Evolutionary conservation across 2,113 vertebrate species (phyloP), one percentile per base, ranked within the genome.

Genomic region (Oenanthe melanoleuca): DNA sequence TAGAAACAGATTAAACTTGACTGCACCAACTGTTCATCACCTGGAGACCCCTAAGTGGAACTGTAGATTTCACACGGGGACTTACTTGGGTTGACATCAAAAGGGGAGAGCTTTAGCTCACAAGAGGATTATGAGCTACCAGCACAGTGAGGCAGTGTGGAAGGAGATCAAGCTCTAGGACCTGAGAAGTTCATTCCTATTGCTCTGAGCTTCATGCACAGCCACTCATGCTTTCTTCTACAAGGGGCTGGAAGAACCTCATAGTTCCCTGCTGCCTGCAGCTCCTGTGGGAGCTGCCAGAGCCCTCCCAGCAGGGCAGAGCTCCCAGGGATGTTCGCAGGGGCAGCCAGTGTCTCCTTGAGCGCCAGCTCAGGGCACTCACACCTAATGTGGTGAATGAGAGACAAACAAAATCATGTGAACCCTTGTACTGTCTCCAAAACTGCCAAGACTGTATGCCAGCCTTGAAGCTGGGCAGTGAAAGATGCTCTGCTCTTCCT

Each of bases 351-450:
- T 44, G 21, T 28, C 50, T 66, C 17, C 50, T 38, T 2, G 0
- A 78, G 34, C 0, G 0, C 37, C 80, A 78, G 66, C 52, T 60
- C 44, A 72, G 63, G 47, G 28, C 34, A 52, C 38, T 60, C 1
- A 3, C 40, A 52, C 26, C 15, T 24, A 34, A 52, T 0, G 0
- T 0, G 1, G 53, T 38, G 44, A 67, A 56, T 0, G 0, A 80
- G 44, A 57, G n/a, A 45, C 37, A 29, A 63, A 34, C 63, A 37
- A 77, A 73, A 24, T 15, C 55, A 12, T 3, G 1, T 4, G 22
- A 83, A 40, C 24, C 2, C 34, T 42, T 34, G 33, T 11, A 15
- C 37, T 15, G 22, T 7, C 37, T 61, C 40, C 2, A 14, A 63
- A 71, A 26, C 44, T 15, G 73, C 52, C 7, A 31, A 47, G 66